Conservation (phyloP, 1,140 invertebrate genomes). For the Helicoverpa armigera region DNA sequence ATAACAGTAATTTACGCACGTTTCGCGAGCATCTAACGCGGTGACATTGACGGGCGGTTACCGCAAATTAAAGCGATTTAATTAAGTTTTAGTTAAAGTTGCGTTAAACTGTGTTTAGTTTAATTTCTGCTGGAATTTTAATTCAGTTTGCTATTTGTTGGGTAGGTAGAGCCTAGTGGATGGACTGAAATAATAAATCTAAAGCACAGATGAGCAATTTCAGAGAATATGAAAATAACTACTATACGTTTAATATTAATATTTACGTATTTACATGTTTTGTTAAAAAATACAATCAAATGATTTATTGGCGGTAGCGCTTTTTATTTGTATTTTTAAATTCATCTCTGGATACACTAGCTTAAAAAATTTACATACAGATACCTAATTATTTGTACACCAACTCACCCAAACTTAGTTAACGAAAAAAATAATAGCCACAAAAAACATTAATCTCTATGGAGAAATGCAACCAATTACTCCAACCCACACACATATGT, state of each 20-base stretch:
- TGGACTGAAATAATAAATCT: neutral
- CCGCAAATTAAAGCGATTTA: conserved; percentile 38
- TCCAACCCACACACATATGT: neutral
- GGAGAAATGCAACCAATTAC: neutral
- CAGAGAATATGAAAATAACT: no score
- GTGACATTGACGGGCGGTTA: conserved; percentile 13
- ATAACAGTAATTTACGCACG: conserved; percentile 28
- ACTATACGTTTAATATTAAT: no score
- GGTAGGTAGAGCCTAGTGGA: neutral
- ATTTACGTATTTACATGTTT: no score
- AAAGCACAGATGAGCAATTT: neutral
- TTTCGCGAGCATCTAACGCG: conserved; percentile 4
- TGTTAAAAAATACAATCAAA: no score
- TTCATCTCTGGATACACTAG: no score
- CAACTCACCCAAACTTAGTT: no score
- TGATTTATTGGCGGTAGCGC: no score
- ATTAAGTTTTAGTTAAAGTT: conserved; percentile 10
- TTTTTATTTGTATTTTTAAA: no score
- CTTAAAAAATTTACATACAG: no score
- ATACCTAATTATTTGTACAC: no score
- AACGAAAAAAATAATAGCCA: neutral
- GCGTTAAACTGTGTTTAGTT: conserved; percentile 9
- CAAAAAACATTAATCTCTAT: neutral
- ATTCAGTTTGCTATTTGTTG: conserved; percentile 3
- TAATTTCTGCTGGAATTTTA: conserved; percentile 12